Conservation (phyloP, 1,140 invertebrate genomes). For the Manduca sexta region DNA sequence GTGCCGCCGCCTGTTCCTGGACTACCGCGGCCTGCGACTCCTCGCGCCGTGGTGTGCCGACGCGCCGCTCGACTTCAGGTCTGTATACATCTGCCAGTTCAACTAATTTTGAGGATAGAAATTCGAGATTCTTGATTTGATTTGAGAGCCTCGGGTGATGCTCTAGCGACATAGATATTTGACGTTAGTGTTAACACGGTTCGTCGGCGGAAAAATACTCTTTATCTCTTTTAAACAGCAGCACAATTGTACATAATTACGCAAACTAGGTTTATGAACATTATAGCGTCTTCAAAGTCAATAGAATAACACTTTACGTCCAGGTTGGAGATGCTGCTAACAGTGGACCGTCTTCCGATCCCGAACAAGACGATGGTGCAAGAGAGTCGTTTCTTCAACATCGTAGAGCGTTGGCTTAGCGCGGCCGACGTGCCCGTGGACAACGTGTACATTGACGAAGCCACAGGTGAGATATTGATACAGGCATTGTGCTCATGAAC, state of each 20-base stretch:
- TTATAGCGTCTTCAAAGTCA: not conserved
- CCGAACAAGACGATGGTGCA: slow-evolving; percentile 94
- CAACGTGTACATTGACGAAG: slow-evolving; percentile 59
- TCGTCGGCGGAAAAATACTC: too few relatives aligned
- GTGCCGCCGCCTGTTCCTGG: slow-evolving; percentile 91
- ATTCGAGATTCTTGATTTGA: too few relatives aligned
- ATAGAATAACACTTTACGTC: not conserved
- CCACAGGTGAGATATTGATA: slow-evolving; percentile 37
- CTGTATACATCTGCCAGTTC: slow-evolving; percentile 12
- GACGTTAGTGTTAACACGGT: too few relatives aligned
- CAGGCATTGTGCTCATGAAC: too few relatives aligned
- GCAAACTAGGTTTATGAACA: too few relatives aligned
- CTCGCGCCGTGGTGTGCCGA: slow-evolving; percentile 95
- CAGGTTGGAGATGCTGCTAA: slow-evolving; percentile 85
- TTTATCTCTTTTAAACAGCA: too few relatives aligned
- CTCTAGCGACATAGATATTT: too few relatives aligned
- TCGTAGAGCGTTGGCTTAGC: slow-evolving; percentile 85
- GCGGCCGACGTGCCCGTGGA: slow-evolving; percentile 28
- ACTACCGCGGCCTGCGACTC: slow-evolving; percentile 93
- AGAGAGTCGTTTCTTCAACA: slow-evolving; percentile 90
- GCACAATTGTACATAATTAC: too few relatives aligned
- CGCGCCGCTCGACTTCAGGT: slow-evolving; percentile 75
- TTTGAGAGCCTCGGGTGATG: too few relatives aligned
- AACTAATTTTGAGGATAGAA: too few relatives aligned
- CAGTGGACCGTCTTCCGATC: slow-evolving; percentile 88